Base-by-base conservation (phyloP, 2,797 vertebrate species). In the Ataeniobius toweri region DNA sequence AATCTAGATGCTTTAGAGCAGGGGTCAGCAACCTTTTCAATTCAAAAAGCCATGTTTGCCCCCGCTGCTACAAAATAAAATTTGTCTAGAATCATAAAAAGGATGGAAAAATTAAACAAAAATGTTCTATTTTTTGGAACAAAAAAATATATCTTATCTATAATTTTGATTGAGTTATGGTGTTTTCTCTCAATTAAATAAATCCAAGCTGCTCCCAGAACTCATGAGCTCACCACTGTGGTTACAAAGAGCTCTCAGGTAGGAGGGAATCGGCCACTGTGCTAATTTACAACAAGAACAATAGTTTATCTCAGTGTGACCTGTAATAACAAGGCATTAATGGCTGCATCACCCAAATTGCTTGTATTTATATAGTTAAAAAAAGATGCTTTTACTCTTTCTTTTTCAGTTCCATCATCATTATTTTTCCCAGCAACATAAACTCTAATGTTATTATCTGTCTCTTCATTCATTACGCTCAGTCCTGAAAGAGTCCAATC, bases 371-470 rank as follows among this genome's bases (percentile, higher is more conserved):
- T 75, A n/a, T 56, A 22, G n/a, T 50, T 0, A 67, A 44, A 73
- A 44, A 58, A 36, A 59, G 46, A 84, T 78, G 73, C 20, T 76
- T 84, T 77, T 71, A 41, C 31, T 39, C 55, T 50, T 10, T 76
- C 71, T 76, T 72, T 78, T 6, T 61, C 71, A 65, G 14, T 74
- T 70, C 56, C 61, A 41, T 50, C 55, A 46, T 69, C 41, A 69
- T 46, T 5, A 44, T 70, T 53, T 50, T 79, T 71, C 71, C 50
- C 46, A 55, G 39, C 77, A 82, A 80, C 74, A 78, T 50, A 50
- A 75, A 83, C 50, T 78, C n/a, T 83, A 80, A 89, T 85, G 71
- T 51, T 1, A 83, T 90, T 89, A 92, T 86, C 90, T 58, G 78
- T 53, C 78, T 81, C 79, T 77, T 80, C 72, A 58, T 70, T 80